Evolutionary conservation across 1,140 invertebrate genomes (phyloP).

Genomic region (Cyphomyrmex costatus): DNA sequence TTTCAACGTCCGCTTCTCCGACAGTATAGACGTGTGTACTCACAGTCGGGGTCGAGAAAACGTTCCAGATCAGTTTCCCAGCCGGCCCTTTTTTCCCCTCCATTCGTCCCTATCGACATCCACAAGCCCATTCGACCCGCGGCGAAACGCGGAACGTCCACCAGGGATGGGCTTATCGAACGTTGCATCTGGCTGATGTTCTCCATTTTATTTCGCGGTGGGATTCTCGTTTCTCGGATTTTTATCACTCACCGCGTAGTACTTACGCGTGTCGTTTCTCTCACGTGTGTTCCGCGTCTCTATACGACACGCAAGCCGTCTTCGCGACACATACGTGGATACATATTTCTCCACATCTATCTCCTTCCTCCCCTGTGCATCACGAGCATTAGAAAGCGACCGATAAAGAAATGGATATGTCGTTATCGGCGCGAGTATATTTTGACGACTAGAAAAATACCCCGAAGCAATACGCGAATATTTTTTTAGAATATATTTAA

Average conservation of each 20-base stretch:
- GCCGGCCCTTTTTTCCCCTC: background rate
- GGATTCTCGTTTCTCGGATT: constrained; percentile 50
- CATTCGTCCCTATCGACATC: constrained; percentile 38
- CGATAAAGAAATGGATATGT: background rate
- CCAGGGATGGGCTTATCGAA: constrained; percentile 53
- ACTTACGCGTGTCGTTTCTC: constrained; percentile 52
- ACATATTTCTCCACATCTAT: constrained; percentile 20
- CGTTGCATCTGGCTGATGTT: constrained; percentile 32
- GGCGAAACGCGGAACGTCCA: constrained; percentile 56
- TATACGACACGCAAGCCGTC: background rate
- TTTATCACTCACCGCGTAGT: constrained; percentile 23
- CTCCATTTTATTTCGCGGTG: constrained; percentile 55
- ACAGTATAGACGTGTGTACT: background rate
- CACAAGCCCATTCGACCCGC: constrained; percentile 29
- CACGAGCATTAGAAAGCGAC: background rate
- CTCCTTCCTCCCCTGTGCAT: no score
- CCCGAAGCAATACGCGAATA: background rate
- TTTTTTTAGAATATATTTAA: background rate
- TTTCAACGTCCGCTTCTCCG: constrained; percentile 45
- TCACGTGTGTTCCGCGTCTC: background rate
- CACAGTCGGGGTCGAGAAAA: constrained; percentile 16
- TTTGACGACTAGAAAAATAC: background rate
- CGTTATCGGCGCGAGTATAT: background rate
- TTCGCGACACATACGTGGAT: background rate
- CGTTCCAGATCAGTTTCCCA: constrained; percentile 58